Evolutionary conservation across 1,140 invertebrate species (phyloP), one percentile per base, ranked within the genome.

Genomic region (Cherax destructor): DNA sequence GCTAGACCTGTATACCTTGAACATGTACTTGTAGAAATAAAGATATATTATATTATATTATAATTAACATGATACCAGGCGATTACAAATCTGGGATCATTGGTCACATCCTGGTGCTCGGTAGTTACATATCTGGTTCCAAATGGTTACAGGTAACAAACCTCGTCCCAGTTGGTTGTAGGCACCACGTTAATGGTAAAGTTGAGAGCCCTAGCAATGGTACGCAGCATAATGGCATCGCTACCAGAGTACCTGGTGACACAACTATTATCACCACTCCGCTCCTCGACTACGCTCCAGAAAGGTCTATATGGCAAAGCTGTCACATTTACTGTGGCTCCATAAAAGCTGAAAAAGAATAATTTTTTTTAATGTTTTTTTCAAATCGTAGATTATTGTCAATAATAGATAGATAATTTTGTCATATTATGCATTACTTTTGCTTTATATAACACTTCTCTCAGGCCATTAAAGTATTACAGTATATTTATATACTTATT

Each of bases 111-210:
- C 11, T 56, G 11, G 52, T 56, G 11, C 11, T 56, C 30, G 30
- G 30, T 41, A 41, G 30, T 56, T 13, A 56, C 52, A 56, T 2
- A 56, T 56, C 30, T 56, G 11, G 6, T 56, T 56, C 52, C 7
- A 56, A 56, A 7, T 56, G 52, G 6, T 7, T 56, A 13, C 52
- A 13, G 6, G 52, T 56, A 56, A 56, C 41, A 13, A 13, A 88
- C 86, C 86, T 88, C 77, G 59, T 80, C 61, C 86, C 86, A 88
- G 10, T 21, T 69, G 30, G 61, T 6, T 49, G 61, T 69, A 10
- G 77, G 86, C 1, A 88, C 6, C 7, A 88, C 86, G 18, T 79
- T 9, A 50, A 88, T 69, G 3, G 50, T 81, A 76, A 88, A 88
- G 56, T 88, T 88, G 21, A 88, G 86, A 18, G 86, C 21, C 18